Evolutionary conservation across 2,888 invertebrate species (phyloP).

Genomic region (Eueremaeus valkanovi): DNA sequence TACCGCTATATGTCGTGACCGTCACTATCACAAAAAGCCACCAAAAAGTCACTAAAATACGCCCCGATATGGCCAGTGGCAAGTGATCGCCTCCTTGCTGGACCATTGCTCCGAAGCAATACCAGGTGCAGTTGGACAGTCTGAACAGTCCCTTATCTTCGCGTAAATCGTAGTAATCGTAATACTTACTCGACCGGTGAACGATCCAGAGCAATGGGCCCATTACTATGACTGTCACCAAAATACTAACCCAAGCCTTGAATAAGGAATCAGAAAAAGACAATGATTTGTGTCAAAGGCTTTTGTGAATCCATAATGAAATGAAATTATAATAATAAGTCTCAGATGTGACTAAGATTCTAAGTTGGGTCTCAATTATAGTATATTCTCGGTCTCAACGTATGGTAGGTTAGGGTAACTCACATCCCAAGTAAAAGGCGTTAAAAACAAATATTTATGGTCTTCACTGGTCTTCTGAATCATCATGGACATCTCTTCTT

Average conservation of each 20-base stretch:
- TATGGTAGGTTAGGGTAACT: conserved; percentile 45
- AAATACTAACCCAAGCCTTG: conserved; percentile 78
- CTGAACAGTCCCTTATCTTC: conserved; percentile 55
- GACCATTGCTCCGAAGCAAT: conserved; percentile 81
- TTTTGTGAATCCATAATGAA: too few species aligned
- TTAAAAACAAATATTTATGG: conserved; percentile 75
- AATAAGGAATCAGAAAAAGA: too few species aligned
- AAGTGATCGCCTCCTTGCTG: conserved; percentile 88
- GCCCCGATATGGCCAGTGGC: conserved; percentile 77
- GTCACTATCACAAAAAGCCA: conserved; percentile 84
- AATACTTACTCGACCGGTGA: conserved; percentile 69
- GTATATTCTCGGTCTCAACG: too few species aligned
- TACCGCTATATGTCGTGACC: conserved; percentile 86
- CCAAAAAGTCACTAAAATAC: conserved; percentile 81
- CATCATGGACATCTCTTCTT: conserved; percentile 73
- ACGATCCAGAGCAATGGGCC: conserved; percentile 71
- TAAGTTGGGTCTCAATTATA: too few species aligned
- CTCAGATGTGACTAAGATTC: too few species aligned
- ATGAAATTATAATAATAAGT: too few species aligned
- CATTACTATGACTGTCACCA: conserved; percentile 67
- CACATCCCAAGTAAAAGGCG: conserved; percentile 66
- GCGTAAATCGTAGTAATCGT: conserved; percentile 58
- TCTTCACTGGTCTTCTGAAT: conserved; percentile 72
- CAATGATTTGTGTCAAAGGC: too few species aligned
- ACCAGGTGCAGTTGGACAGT: conserved; percentile 69